Evolutionary conservation across 2,113 vertebrate genomes (phyloP).

Genomic region (Nothoprocta pentlandii): DNA sequence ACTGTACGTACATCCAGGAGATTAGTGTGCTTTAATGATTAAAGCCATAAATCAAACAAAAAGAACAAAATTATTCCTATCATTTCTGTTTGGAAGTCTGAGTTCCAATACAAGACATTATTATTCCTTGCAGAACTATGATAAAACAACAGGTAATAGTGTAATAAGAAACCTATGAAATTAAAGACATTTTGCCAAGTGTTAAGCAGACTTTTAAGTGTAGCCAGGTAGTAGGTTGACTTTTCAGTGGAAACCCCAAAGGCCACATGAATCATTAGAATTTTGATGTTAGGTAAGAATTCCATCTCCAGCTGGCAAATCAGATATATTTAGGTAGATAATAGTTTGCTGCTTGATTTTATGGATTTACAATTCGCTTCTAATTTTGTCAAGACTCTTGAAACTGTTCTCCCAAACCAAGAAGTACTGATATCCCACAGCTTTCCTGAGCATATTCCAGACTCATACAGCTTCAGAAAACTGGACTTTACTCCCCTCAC

Average conservation of each 20-base stretch:
- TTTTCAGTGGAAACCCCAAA: constrained; percentile 19
- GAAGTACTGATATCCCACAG: background rate
- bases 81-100: constrained; percentile 7
- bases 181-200: constrained; percentile 43
- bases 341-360: background rate
- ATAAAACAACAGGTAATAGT: constrained; percentile 25
- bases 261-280: constrained; percentile 35
- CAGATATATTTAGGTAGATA: background rate
- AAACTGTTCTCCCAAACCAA: background rate
- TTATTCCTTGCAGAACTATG: background rate
- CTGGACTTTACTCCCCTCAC: background rate
- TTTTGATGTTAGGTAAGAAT: constrained; percentile 39
- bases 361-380: background rate
- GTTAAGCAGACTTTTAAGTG: no score
- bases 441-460: background rate
- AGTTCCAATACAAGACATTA: background rate
- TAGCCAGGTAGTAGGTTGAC: no score
- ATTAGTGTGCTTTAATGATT: background rate
- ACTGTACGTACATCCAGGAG: background rate
- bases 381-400: background rate
- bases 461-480: background rate
- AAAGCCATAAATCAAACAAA: constrained; percentile 1
- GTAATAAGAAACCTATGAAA: background rate
- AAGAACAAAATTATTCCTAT: background rate
- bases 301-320: constrained; percentile 25